A percentile compares a stretch with the other conserved stretches of the same genome.
Evolutionary conservation across 2,797 vertebrate species (phyloP).

Genomic region (Merluccius polli): DNA sequence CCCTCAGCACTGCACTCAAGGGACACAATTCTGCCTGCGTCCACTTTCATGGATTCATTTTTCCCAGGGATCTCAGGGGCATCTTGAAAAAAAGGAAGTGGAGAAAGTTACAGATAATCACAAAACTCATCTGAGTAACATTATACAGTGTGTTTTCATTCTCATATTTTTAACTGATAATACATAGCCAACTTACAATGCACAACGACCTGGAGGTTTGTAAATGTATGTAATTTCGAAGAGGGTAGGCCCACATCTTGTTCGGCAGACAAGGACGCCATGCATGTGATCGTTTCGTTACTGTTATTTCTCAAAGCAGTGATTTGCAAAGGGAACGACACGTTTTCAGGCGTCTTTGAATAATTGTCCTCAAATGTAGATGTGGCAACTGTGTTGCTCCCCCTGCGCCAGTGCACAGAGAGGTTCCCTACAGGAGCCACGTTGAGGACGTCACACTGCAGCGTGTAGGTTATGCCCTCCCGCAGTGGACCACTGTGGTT

Average conservation of each 20-base stretch:
- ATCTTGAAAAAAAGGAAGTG: slow-evolving; percentile 44
- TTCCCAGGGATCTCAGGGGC: slow-evolving; percentile 31
- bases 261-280: slow-evolving; percentile 36
- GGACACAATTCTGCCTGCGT: slow-evolving; percentile 16
- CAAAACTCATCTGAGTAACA: neutral
- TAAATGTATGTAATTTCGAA: neutral
- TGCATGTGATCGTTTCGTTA: slow-evolving; percentile 39
- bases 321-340: neutral
- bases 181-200: slow-evolving; percentile 52
- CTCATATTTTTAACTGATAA: too few species aligned
- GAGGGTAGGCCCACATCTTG: neutral
- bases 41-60: accelerated
- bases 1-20: slow-evolving; percentile 53
- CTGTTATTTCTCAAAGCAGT: slow-evolving; percentile 21
- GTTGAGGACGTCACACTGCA: slow-evolving; percentile 47
- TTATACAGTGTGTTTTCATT: neutral
- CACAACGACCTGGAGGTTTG: slow-evolving; percentile 14
- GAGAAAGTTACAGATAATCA: neutral
- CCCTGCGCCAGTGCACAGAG: slow-evolving; percentile 54
- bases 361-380: accelerated
- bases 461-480: slow-evolving; percentile 13
- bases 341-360: accelerated
- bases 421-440: slow-evolving; percentile 52
- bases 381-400: accelerated
- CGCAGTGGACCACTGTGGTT: slow-evolving; percentile 17